Base-by-base conservation (phyloP, 1,140 invertebrate species). In the Oedothorax gibbosus region DNA sequence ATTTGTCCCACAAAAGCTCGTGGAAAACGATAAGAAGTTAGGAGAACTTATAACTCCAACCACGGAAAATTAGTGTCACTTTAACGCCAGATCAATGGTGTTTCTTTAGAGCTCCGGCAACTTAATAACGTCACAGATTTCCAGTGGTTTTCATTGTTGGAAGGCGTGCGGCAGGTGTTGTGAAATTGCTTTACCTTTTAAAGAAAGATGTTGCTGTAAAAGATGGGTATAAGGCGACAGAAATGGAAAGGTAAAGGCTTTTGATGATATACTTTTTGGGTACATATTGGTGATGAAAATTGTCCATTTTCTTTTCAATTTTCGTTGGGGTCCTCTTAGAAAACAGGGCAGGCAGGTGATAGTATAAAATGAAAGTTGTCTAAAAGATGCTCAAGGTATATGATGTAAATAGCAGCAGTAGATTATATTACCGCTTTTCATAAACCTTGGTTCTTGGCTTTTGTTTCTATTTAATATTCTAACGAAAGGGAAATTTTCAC, bases 71-170 rank as follows among this genome's bases (percentile, higher is more conserved):
- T 81, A 81, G 66, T 71, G 78, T 81, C 78, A 81, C 53, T 60
- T 81, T 50, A 81, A 81, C 66, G 66, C 78, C 54, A 49, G 69
- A 81, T 81, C 65, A 81, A 81, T 81, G 69, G 66, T 69, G 54
- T 49, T 49, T 56, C 54, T 18, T 62, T 60, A 71, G 71, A 56
- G 78, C 12, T 60, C 14, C 57, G 51, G 66, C 11, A 50, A 81
- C 78, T 81, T 81, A 81, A 81, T 81, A 81, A 81, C 65, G 66
- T 51, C 60, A 15, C 12, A 54, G 66, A 71, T 81, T 81, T 81
- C 60, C 78, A 51, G 18, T 20, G 51, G 12, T 15, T 73, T 57
- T 73, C 71, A 68, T 79, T 68, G 77, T 79, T 49, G 21, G 69
- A 0, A 15, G 54, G 15, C 51, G 78, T 35, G 78, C 66, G 60